Conservation (phyloP, 1,140 invertebrate genomes). For the Lucilia sericata region DNA sequence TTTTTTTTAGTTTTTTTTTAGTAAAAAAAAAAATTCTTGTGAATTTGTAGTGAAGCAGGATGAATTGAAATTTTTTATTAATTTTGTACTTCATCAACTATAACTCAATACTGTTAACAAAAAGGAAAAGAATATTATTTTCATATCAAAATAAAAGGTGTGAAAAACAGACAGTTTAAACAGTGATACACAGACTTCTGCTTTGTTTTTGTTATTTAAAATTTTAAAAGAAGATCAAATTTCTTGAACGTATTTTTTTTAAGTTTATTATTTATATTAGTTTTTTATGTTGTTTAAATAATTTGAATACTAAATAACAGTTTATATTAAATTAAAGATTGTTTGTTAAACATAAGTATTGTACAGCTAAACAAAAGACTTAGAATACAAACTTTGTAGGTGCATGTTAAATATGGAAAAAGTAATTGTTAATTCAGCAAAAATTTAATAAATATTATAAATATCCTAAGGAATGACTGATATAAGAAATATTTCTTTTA, state of each 20-base stretch:
- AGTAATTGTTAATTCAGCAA: too few species aligned
- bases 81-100: too few species aligned
- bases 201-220: background rate
- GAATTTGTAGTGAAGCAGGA: conserved; percentile 8
- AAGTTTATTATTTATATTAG: background rate
- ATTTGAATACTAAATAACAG: too few species aligned
- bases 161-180: conserved; percentile 18
- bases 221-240: background rate
- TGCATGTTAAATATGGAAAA: background rate
- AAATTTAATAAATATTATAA: too few species aligned
- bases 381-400: background rate
- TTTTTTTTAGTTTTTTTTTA: background rate
- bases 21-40: background rate
- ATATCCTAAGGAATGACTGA: too few species aligned
- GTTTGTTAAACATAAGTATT: too few species aligned
- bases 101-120: background rate
- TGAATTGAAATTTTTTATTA: background rate
- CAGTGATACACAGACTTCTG: background rate
- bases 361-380: background rate
- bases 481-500: too few species aligned
- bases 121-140: conserved; percentile 18
- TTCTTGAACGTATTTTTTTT: background rate
- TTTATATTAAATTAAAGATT: too few species aligned
- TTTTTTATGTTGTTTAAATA: background rate
- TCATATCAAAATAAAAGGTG: conserved; percentile 29